Evolutionary conservation across 2,113 vertebrate species (phyloP).

Genomic region (Empidonax alnorum): DNA sequence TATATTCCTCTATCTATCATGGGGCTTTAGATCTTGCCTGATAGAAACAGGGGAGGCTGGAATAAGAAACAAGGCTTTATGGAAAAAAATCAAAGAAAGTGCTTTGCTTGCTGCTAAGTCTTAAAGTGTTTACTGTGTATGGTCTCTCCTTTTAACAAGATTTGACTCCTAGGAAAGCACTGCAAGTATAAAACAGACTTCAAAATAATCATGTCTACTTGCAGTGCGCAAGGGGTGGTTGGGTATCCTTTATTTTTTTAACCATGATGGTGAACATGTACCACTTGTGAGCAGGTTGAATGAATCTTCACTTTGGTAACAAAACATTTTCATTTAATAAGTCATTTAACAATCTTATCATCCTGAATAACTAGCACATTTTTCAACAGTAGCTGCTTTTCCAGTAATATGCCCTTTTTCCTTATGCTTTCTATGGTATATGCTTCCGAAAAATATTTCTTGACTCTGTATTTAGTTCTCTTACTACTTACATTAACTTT

Average conservation of each 20-base stretch:
- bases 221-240: neutral
- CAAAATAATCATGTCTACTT: neutral
- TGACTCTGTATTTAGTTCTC: neutral
- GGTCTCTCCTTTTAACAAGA: neutral
- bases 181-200: neutral
- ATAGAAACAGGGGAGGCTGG: neutral
- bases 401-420: neutral
- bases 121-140: neutral
- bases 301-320: neutral
- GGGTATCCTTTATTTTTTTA: neutral
- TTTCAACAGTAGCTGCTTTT: neutral
- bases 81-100: neutral
- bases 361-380: neutral
- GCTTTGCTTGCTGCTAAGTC: neutral
- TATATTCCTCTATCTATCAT: neutral
- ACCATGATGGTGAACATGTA: neutral
- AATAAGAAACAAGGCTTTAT: neutral
- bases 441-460: neutral
- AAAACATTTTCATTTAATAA: neutral
- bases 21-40: neutral
- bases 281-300: neutral
- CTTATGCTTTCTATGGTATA: neutral
- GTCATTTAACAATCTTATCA: neutral
- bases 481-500: rapidly evolving
- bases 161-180: neutral